phyloP scores from a whole-genome alignment of 2,888 invertebrate genomes.

The Xanthorhoe spadicearia region DNA sequence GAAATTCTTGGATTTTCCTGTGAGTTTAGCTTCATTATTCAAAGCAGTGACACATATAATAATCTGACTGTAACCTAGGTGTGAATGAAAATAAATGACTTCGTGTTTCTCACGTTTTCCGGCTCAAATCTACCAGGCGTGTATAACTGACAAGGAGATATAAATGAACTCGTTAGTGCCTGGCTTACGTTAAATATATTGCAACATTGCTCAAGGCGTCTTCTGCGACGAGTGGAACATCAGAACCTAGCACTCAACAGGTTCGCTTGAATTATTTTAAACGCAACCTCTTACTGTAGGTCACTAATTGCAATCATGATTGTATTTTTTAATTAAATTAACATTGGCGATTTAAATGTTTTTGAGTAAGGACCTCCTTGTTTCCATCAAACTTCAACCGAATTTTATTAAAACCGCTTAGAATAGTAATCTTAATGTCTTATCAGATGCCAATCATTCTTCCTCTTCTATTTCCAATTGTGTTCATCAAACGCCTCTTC shows the following conservation, averaged over 20 bases:
- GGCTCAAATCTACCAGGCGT: conserved; percentile 52
- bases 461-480: too few species aligned
- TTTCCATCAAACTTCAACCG: not conserved
- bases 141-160: conserved; percentile 56
- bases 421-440: too few species aligned
- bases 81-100: conserved; percentile 26
- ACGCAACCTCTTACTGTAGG: not conserved
- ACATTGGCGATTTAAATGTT: too few species aligned
- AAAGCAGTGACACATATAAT: conserved; percentile 21
- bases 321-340: too few species aligned
- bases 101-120: conserved; percentile 37
- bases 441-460: too few species aligned
- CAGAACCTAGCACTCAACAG: conserved; percentile 55
- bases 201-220: conserved; percentile 45
- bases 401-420: too few species aligned
- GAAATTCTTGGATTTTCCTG: not conserved
- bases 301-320: not conserved
- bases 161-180: conserved; percentile 65
- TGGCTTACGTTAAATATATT: conserved; percentile 62
- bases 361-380: too few species aligned
- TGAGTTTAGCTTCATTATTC: not conserved
- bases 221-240: conserved; percentile 41
- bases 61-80: conserved; percentile 16
- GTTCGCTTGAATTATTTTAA: conserved; percentile 42
- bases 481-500: too few species aligned